phyloP scores from a whole-genome alignment of 1,140 invertebrate species.

The Caerostris darwini region DNA sequence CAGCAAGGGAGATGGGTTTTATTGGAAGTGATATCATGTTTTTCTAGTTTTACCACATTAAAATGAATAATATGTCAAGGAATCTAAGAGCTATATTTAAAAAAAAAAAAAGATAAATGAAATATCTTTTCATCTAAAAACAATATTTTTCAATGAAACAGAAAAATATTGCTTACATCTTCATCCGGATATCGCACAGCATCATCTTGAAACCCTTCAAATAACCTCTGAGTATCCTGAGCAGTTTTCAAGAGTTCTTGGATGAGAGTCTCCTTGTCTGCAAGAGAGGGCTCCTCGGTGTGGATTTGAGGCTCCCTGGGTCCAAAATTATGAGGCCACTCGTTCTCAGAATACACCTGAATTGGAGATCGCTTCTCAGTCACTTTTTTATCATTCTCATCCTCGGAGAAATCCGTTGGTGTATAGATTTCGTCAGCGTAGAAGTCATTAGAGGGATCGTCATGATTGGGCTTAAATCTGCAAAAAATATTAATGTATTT shows the following conservation, averaged over 20 bases:
- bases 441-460: slow-evolving; percentile 20
- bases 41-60: no score
- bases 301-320: background rate
- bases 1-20: no score
- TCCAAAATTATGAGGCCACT: background rate
- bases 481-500: background rate
- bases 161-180: background rate
- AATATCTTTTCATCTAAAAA: background rate
- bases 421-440: slow-evolving; percentile 70
- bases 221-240: slow-evolving; percentile 33
- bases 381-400: background rate
- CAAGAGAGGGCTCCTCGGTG: background rate
- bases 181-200: slow-evolving; percentile 44
- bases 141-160: background rate
- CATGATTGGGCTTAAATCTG: slow-evolving; percentile 63
- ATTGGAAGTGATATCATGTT: no score
- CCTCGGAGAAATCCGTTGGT: slow-evolving; percentile 44
- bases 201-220: slow-evolving; percentile 41
- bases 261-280: slow-evolving; percentile 46
- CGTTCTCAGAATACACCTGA: background rate
- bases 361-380: slow-evolving; percentile 5
- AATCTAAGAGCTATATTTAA: background rate
- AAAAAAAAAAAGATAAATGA: background rate
- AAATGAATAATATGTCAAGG: no score
- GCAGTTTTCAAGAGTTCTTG: slow-evolving; percentile 43